Evolutionary conservation across 2,888 invertebrate genomes (phyloP).

Genomic region (Reticulitermes lucifugus): DNA sequence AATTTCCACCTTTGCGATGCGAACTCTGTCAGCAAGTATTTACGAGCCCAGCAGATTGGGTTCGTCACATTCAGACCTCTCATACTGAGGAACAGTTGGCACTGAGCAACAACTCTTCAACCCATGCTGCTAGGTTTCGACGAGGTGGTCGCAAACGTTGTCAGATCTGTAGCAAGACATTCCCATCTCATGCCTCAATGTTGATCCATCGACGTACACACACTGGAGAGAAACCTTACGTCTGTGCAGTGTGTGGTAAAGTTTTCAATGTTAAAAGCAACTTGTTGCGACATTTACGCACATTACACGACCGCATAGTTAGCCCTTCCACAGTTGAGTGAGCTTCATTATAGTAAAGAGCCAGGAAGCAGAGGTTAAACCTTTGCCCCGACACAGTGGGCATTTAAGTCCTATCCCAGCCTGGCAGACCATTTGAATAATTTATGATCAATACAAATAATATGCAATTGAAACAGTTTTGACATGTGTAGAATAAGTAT

Average conservation of each 20-base stretch:
- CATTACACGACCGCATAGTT: slow-evolving; percentile 77
- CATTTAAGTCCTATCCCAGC: no score
- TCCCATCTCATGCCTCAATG: slow-evolving; percentile 84
- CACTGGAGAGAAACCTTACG: slow-evolving; percentile 80
- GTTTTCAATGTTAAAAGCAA: slow-evolving; percentile 85
- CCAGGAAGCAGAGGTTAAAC: no score
- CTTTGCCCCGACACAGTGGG: no score
- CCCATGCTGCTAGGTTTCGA: slow-evolving; percentile 63
- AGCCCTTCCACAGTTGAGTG: slow-evolving; percentile 60
- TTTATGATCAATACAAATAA: no score
- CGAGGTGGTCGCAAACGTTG: slow-evolving; percentile 63
- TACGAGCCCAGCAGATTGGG: slow-evolving; percentile 85
- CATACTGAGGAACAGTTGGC: slow-evolving; percentile 81
- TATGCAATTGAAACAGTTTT: no score
- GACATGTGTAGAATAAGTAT: no score
- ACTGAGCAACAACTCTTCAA: slow-evolving; percentile 73
- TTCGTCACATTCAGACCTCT: slow-evolving; percentile 82
- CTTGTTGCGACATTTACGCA: slow-evolving; percentile 77
- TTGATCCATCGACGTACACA: slow-evolving; percentile 81
- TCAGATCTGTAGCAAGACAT: slow-evolving; percentile 77
- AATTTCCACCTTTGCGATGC: slow-evolving; percentile 78
- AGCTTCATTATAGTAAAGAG: not conserved
- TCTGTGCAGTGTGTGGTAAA: slow-evolving; percentile 80
- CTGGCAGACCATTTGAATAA: no score
- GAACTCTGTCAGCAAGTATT: slow-evolving; percentile 88